Conservation (phyloP, 2,797 vertebrate species). For the Gadopsis marmoratus region DNA sequence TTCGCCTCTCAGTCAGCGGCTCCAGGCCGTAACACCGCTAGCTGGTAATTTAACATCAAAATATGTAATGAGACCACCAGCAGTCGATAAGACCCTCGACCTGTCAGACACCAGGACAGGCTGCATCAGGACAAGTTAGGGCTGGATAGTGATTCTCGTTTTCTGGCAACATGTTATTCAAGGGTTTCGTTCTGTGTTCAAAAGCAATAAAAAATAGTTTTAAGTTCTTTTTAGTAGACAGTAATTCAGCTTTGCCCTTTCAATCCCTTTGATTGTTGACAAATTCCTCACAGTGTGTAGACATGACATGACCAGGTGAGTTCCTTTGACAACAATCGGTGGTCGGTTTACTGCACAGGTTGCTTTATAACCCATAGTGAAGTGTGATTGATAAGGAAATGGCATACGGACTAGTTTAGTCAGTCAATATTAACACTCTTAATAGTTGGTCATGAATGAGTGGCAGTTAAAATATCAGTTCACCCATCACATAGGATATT, state of each 20-base stretch:
- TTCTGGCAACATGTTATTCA: too few relatives aligned
- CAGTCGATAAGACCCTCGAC: background rate
- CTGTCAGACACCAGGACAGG: background rate
- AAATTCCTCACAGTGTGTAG: background rate
- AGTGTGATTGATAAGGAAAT: background rate
- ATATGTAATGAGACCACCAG: background rate
- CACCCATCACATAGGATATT: too few relatives aligned
- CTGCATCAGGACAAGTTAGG: background rate
- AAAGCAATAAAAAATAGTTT: background rate
- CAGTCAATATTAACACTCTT: too few relatives aligned
- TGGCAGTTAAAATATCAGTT: background rate
- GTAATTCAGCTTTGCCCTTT: background rate
- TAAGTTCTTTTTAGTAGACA: background rate
- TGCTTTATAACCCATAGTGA: background rate
- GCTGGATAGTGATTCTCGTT: background rate
- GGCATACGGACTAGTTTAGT: too few relatives aligned
- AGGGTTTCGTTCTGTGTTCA: too few relatives aligned
- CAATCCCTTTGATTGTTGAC: background rate
- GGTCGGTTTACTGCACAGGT: background rate
- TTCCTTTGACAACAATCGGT: background rate
- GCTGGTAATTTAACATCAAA: too few relatives aligned
- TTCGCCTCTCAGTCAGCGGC: too few relatives aligned
- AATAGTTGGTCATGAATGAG: background rate
- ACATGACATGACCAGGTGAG: too few relatives aligned
- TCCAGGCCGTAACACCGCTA: too few relatives aligned